Evolutionary conservation across 1,140 invertebrate genomes (phyloP), one percentile per base, ranked within the genome.

Genomic region (Drosophila novamexicana): DNA sequence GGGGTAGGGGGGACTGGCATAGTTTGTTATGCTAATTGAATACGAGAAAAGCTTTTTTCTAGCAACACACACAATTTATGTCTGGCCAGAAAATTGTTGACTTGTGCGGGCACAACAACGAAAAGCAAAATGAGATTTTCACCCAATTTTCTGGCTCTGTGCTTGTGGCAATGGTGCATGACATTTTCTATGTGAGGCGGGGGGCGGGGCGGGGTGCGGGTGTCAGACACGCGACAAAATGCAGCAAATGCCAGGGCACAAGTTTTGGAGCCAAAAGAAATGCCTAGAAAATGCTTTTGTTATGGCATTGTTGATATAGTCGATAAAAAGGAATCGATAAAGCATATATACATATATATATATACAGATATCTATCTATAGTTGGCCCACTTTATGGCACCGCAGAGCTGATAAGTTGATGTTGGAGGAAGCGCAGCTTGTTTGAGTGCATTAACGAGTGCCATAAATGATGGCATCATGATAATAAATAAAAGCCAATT

Each of bases 21-120:
- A 77, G 81, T 86, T 84, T 85, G 81, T 85, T 86, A 85, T 86
- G 81, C 81, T 85, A 86, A 85, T 85, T 85, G 81, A 85, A 85
- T 64, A 74, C 71, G 49, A 73, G 63, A 76, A 72, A 83, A 76
- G 71, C 71, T 85, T 75, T 81, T 76, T 75, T 68, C 69, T 66
- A 77, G 50, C 59, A 68, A 69, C 54, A 73, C 45, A 68, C 45
- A 69, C 45, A 88, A 88, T 88, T 79, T 79, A 82, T 86, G 78
- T 75, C 74, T 66, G 62, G 58, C 56, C 56, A 58, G 54, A 61
- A 64, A 63, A 75, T 45, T 29, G 69, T 54, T 70, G 68, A 42
- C n/a, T 29, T 18, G 45, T 14, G 29, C 16, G 32, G 14, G 22
- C 16, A 39, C 63, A 32, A 54, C 49, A 42, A 29, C 18, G 56